These are phyloP conservation scores for Mixornis gularis DNA, from an alignment of 2,113 vertebrate genomes.

Conservation along the genomic window DNA sequence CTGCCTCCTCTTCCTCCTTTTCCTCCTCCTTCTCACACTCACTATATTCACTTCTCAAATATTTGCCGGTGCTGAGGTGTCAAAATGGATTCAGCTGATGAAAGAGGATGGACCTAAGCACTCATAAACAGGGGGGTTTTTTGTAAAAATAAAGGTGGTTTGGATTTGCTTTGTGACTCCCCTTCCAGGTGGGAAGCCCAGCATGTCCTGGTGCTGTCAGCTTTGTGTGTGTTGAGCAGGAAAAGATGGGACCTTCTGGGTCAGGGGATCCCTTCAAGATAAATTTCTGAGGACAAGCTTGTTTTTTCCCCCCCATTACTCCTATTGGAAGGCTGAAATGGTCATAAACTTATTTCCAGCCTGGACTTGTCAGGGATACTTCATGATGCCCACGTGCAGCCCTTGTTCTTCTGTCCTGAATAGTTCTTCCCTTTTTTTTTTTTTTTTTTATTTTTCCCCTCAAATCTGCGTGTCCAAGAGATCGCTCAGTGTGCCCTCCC, in stretches of 20 bases:
- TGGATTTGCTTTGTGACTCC: neutral
- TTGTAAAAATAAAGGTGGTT: neutral
- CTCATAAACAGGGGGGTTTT: neutral
- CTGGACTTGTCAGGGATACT: conserved; percentile 14
- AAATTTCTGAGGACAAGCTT: conserved; percentile 30
- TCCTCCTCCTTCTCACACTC: neutral
- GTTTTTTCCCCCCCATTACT: conserved; percentile 52
- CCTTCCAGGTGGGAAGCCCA: neutral
- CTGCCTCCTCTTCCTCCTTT: neutral
- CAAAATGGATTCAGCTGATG: neutral
- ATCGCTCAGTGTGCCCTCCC: neutral
- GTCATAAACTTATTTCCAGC: conserved; percentile 51
- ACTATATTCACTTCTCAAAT: neutral
- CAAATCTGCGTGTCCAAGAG: neutral
- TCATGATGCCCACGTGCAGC: conserved; percentile 20
- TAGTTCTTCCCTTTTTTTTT: neutral
- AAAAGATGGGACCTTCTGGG: neutral
- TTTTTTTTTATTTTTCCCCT: neutral
- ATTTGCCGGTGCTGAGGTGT: neutral
- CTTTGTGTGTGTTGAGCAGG: neutral
- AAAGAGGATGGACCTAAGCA: neutral
- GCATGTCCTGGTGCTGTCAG: neutral
- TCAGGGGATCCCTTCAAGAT: conserved; percentile 43
- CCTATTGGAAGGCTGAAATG: conserved; percentile 34
- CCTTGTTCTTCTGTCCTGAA: conserved; percentile 19